Evolutionary conservation across 2,888 invertebrate genomes (phyloP), one percentile per base, ranked within the genome.

Genomic region (Aromia moschata): DNA sequence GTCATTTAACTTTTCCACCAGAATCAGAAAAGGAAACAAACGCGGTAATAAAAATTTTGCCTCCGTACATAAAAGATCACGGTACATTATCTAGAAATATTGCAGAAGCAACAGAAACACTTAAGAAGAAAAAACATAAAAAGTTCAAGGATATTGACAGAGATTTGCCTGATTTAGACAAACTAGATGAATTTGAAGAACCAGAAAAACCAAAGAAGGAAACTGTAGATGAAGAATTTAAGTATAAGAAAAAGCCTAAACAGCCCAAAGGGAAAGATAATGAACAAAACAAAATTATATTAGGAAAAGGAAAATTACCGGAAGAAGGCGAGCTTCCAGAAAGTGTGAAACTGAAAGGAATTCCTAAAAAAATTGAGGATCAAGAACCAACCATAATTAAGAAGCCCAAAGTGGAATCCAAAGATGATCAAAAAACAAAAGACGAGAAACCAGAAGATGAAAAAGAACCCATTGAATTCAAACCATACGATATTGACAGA

Each of bases 71-170:
- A 3, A 76, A 74, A 69, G 77, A 78, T 64, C 69, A 69, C 56
- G 83, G 83, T 14, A 77, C 80, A 60, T 65, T 83, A 1, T 83
- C 83, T 2, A 77, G 83, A 63, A 84, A 83, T 62, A 67, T 82
- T 18, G 77, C 80, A 66, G 83, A 84, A 65, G 83, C 83, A 2
- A 64, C 62, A 69, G 72, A 75, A 73, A 60, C 68, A 37, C 60
- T 72, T 10, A 76, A 72, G 67, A 72, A 74, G 0, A 75, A 75
- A 45, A 75, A 71, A 36, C 73, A 62, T 74, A 82, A 74, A 65
- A 79, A 63, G 30, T 65, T 62, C 68, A 80, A 73, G 76, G 78
- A 75, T 43, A 72, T 72, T 53, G 78, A 77, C 33, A 79, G 80
- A 63, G 80, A 79, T 53, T 40, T 71, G 14, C 70, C 75, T 0